Base-by-base conservation (phyloP, 2,888 invertebrate species). In the Azorinus chamasolen region DNA sequence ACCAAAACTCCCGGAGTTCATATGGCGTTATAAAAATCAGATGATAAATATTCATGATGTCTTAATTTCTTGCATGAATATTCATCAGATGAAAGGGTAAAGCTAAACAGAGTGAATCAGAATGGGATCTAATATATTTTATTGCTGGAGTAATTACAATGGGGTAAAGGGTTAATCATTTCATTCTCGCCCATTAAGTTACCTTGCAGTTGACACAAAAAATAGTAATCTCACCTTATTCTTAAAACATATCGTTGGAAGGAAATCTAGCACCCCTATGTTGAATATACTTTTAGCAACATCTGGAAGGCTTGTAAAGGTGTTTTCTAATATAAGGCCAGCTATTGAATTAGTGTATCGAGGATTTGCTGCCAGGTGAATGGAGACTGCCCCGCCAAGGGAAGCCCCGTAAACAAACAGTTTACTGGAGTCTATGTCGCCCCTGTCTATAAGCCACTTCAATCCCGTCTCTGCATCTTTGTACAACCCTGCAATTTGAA, bases 231-330 rank as follows among this genome's bases (percentile, higher is more conserved):
- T 83, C 93, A 98, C 98, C 95, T 97, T 96, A 94, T 98, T 98
- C 94, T 98, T 98, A 94, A 96, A 97, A 92, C 96, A 96, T 93
- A 96, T 95, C 85, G 95, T 94, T 75, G 98, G 98, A 85, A 98
- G 94, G 94, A 96, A 96, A 79, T 95, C 94, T 69, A 97, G 92
- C 37, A 84, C 57, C 88, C 94, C 95, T 94, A 96, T 95, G 90
- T 96, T 96, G 83, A 98, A 95, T 84, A 98, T 94, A 76, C 96
- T 95, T 86, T 95, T 95, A 20, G 97, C 97, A 96, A 98, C 97
- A 81, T 97, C 97, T 39, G 97, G 97, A 93, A 99, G 97, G 92
- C 96, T 97, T 4, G 98, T 98, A 91, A 99, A 99, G 2, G 98
- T 98, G 93, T 99, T 99, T 93, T 99, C 98, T 20, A 98, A 95